Evolutionary conservation across 1,140 invertebrate species (phyloP), one percentile per base, ranked within the genome.

Genomic region (Drosophila pallidifrons): DNA sequence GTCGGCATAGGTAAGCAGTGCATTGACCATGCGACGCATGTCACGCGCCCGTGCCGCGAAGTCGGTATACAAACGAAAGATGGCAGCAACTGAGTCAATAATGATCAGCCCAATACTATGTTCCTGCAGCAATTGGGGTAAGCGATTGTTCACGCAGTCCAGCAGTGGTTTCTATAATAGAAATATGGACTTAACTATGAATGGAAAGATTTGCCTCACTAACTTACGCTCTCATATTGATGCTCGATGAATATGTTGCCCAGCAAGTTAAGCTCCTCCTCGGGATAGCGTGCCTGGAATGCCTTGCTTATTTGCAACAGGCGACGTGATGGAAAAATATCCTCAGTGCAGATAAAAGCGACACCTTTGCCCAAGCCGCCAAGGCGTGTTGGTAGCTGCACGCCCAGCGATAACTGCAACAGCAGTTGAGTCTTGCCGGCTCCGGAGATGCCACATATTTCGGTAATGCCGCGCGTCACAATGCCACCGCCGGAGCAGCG

Each of bases 351-450:
- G 70, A 98, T 95, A 79, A 96, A 97, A 15, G 96, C 94, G 5
- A 94, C 95, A 64, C 95, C 96, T 95, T 78, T 71, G 58, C 73
- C 79, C 46, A 92, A 63, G 5, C 93, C 92, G 11, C 91, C 92
- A 16, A 91, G 32, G 5, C 82, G 47, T 1, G 15, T 1, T 5
- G 90, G 89, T 30, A 93, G 49, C 65, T 93, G 93, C 10, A 92
- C 80, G n/a, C 83, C 81, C 8, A 93, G 47, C 41, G 94, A 93
- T 3, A 97, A 88, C 93, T 98, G 97, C 28, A 98, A 91, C 78
- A 95, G 96, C 11, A 98, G 82, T 93, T 98, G 97, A 1, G 97
- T 97, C 94, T 98, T 98, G 13, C 97, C 97, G 79, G 94, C 94
- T 6, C 96, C 96, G 93, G 96, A 96, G 91, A 95, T 95, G 10